A percentile compares a stretch with the other conserved stretches of the same genome.
Evolutionary conservation across 2,888 invertebrate genomes (phyloP).

Genomic region (Drosophila basisetae): DNA sequence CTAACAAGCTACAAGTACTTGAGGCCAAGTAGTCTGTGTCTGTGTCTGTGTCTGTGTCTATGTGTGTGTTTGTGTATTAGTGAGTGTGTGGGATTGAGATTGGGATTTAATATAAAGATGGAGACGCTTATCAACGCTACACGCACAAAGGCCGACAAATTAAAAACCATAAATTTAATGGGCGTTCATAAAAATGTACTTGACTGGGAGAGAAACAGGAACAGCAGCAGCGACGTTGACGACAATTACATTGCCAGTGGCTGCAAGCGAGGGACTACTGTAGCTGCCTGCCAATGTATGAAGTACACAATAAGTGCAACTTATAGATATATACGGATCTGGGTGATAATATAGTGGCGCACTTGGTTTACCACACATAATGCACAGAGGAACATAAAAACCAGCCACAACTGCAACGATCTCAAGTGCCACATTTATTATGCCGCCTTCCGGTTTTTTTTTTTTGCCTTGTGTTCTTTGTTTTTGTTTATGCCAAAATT

Average conservation of each 20-base stretch:
- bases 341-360: slow-evolving; percentile 59
- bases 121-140: slow-evolving; percentile 44
- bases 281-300: slow-evolving; percentile 27
- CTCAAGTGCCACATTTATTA: slow-evolving; percentile 43
- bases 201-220: slow-evolving; percentile 49
- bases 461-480: slow-evolving; percentile 1
- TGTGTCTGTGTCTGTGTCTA: slow-evolving; percentile 11
- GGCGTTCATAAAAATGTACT: slow-evolving; percentile 75
- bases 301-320: slow-evolving; percentile 30
- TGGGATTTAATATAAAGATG: slow-evolving; percentile 36
- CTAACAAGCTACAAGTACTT: slow-evolving; percentile 58
- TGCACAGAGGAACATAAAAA: slow-evolving; percentile 35
- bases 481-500: slow-evolving; percentile 47
- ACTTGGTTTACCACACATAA: slow-evolving; percentile 53
- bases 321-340: slow-evolving; percentile 61
- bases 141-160: slow-evolving; percentile 66
- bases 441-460: slow-evolving; percentile 44
- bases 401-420: slow-evolving; percentile 26
- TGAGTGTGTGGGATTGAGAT: slow-evolving; percentile 34
- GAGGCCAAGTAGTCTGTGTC: slow-evolving; percentile 18
- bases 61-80: not conserved
- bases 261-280: slow-evolving; percentile 28
- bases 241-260: slow-evolving; percentile 32
- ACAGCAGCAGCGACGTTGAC: slow-evolving; percentile 25
- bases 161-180: slow-evolving; percentile 79